phyloP scores from a whole-genome alignment of 2,113 vertebrate species.

The Mesembrinibis cayennensis region DNA sequence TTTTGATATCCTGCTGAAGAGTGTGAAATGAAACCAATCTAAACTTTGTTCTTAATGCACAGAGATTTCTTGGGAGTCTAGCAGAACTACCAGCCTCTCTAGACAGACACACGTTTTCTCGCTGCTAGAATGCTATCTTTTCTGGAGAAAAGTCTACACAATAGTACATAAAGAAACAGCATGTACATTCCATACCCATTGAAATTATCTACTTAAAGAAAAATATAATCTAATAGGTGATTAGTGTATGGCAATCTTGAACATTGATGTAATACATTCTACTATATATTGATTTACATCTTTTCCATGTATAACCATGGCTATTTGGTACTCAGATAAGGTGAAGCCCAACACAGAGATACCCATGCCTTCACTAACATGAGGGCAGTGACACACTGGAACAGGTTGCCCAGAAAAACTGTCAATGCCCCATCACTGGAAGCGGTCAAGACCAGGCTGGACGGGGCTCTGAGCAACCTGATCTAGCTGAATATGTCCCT shows the following conservation, averaged over 20 bases:
- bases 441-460: neutral
- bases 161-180: neutral
- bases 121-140: neutral
- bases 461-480: neutral
- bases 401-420: neutral
- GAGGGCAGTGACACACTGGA: neutral
- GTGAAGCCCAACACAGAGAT: neutral
- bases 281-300: neutral
- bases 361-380: neutral
- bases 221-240: neutral
- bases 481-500: neutral
- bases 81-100: neutral
- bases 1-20: neutral
- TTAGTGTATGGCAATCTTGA: neutral
- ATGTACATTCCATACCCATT: neutral
- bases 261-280: neutral
- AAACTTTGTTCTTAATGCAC: neutral
- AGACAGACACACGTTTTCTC: neutral
- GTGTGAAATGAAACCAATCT: neutral
- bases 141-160: neutral
- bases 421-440: neutral
- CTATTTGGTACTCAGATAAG: neutral
- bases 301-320: accelerated
- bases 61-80: neutral
- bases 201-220: neutral